Evolutionary conservation across 2,888 invertebrate species (phyloP).

Genomic region (Lycia hirtaria): DNA sequence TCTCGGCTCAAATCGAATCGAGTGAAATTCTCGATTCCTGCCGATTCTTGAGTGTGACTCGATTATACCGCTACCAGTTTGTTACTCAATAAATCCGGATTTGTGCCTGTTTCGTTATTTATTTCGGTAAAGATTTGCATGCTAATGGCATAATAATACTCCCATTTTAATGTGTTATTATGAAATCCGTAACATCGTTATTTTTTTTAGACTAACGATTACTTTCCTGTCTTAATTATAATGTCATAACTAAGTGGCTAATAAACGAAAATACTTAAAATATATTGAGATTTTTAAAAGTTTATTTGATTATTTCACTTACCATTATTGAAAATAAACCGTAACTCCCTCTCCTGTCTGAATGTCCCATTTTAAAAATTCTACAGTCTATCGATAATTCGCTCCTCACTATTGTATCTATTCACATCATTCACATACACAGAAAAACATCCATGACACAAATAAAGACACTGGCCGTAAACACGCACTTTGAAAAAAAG

Average conservation of each 20-base stretch:
- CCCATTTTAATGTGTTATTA: conserved; percentile 47
- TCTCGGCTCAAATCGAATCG: conserved; percentile 45
- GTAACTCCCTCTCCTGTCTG: conserved; percentile 66
- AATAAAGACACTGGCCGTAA: conserved; percentile 61
- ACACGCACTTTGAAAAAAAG: conserved; percentile 64
- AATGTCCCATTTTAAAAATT: conserved; percentile 67
- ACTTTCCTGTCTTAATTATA: conserved; percentile 3
- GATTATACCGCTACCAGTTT: conserved; percentile 63
- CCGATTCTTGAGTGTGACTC: conserved; percentile 52
- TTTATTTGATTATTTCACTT: conserved; percentile 48
- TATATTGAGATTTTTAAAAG: not conserved
- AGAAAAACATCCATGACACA: conserved; percentile 56
- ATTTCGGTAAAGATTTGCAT: conserved; percentile 50
- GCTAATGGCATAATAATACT: conserved; percentile 48
- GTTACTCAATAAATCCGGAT: conserved; percentile 63
- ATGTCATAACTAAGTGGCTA: not conserved
- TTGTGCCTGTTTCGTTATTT: conserved; percentile 46
- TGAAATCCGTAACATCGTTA: conserved; percentile 40
- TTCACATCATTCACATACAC: conserved; percentile 78
- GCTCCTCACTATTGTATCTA: conserved; percentile 58
- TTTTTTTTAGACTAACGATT: conserved; percentile 1
- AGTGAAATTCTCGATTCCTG: conserved; percentile 59
- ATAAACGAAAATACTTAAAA: not conserved
- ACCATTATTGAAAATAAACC: conserved; percentile 73
- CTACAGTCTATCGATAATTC: conserved; percentile 51